Percentiles rank a stretch among this genome's conserved stretches.
Evolutionary conservation across 2,888 invertebrate species (phyloP).

Genomic region (Erebia ligea): DNA sequence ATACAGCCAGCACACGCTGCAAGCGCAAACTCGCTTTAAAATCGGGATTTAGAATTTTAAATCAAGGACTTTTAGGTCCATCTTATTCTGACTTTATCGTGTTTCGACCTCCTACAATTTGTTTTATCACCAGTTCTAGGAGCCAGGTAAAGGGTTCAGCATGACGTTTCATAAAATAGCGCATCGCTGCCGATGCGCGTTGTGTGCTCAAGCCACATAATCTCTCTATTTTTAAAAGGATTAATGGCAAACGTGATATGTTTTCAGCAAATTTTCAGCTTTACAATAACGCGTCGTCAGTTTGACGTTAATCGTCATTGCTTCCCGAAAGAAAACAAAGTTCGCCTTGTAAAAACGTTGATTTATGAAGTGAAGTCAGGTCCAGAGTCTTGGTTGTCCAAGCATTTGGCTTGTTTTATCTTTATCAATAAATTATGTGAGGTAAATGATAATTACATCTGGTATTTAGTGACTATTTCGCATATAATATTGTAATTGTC

Average conservation of each 20-base stretch:
- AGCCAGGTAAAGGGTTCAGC: no score
- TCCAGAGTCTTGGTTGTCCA: conserved; percentile 2
- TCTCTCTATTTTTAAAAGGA: conserved; percentile 5
- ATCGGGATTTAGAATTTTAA: no score
- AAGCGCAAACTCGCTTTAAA: no score
- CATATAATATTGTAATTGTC: background rate
- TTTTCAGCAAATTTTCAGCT: background rate
- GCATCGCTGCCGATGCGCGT: no score
- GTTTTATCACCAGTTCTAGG: no score
- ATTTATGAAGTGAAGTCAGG: conserved; percentile 32
- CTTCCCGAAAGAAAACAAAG: conserved; percentile 49
- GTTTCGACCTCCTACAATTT: no score
- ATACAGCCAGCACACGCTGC: no score
- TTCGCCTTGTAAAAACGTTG: conserved; percentile 40
- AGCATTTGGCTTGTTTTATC: conserved; percentile 12
- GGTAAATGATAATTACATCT: background rate
- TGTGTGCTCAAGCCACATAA: no score
- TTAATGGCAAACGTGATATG: background rate
- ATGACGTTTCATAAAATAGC: no score
- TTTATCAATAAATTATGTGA: conserved; percentile 20
- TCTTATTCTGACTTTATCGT: no score
- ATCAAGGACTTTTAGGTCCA: no score
- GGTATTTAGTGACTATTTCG: background rate
- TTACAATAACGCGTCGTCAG: conserved; percentile 29
- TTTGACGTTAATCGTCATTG: conserved; percentile 53